These are phyloP conservation scores for Pteria penguin DNA, from an alignment of 2,888 invertebrate species.

Conservation along the genomic window DNA sequence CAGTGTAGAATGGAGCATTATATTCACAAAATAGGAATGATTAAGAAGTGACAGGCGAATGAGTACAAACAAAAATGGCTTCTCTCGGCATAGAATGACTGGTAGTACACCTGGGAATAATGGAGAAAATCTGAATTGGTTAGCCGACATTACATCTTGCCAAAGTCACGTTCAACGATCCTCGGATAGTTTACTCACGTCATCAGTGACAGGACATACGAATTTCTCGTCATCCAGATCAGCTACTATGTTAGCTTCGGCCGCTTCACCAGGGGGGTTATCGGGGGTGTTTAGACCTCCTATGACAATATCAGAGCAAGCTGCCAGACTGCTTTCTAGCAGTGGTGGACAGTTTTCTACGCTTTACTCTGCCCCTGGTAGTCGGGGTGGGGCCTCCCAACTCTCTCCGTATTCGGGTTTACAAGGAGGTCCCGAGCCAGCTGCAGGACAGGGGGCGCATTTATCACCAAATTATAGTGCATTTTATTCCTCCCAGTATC, in stretches of 20 bases:
- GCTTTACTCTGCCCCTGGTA: conserved; percentile 33
- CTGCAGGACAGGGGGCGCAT: conserved; percentile 51
- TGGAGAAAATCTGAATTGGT: conserved; percentile 59
- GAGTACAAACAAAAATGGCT: conserved; percentile 68
- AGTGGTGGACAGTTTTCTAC: conserved; percentile 33
- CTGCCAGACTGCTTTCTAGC: conserved; percentile 50
- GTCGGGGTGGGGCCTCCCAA: conserved; percentile 39
- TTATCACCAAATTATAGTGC: conserved; percentile 65
- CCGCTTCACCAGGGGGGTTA: conserved; percentile 55
- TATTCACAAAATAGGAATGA: too few relatives aligned
- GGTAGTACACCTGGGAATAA: conserved; percentile 59
- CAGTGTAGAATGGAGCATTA: too few relatives aligned
- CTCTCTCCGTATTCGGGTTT: conserved; percentile 23
- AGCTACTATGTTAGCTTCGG: conserved; percentile 42
- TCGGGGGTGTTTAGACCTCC: conserved; percentile 64
- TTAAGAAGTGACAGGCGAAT: conserved; percentile 66
- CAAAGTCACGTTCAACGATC: conserved; percentile 25
- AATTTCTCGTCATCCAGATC: conserved; percentile 23
- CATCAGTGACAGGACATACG: conserved; percentile 8
- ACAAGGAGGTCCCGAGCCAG: conserved; percentile 23
- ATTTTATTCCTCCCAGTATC: conserved; percentile 65
- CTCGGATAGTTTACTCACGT: conserved; percentile 54
- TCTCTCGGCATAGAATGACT: conserved; percentile 69
- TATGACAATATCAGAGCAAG: conserved; percentile 59
- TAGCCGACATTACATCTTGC: conserved; percentile 56